phyloP scores from a whole-genome alignment of 2,113 vertebrate species.

The Canis aureus region DNA sequence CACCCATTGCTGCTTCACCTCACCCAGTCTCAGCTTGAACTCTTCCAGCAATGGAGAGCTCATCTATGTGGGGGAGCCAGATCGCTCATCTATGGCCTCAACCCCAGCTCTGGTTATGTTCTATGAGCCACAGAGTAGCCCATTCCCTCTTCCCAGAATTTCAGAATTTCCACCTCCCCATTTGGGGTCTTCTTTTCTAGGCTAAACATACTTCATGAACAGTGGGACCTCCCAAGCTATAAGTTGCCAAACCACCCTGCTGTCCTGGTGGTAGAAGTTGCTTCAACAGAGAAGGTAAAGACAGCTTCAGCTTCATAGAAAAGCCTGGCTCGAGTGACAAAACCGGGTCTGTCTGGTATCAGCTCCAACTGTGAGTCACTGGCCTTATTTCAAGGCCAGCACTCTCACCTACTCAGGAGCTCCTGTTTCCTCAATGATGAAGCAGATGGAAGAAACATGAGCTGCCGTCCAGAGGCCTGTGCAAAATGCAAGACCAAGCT shows the following conservation, averaged over 20 bases:
- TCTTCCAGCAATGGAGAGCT: fast-evolving
- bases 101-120: background rate
- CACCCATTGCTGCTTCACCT: fast-evolving
- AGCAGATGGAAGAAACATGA: background rate
- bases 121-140: background rate
- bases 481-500: background rate
- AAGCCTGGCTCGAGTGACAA: background rate
- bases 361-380: background rate
- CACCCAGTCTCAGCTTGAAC: background rate
- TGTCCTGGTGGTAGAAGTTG: background rate
- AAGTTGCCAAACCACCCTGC: background rate
- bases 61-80: background rate
- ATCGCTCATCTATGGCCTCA: background rate
- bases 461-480: background rate
- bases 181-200: background rate
- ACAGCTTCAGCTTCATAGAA: background rate
- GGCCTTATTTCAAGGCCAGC: background rate
- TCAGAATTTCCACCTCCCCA: background rate
- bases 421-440: background rate
- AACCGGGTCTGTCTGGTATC: background rate
- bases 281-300: background rate
- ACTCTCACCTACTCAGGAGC: fast-evolving
- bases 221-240: background rate
- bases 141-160: background rate
- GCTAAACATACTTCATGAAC: background rate